These are phyloP conservation scores for Folsomia candida DNA, from an alignment of 2,888 invertebrate genomes.

Conservation along the genomic window DNA sequence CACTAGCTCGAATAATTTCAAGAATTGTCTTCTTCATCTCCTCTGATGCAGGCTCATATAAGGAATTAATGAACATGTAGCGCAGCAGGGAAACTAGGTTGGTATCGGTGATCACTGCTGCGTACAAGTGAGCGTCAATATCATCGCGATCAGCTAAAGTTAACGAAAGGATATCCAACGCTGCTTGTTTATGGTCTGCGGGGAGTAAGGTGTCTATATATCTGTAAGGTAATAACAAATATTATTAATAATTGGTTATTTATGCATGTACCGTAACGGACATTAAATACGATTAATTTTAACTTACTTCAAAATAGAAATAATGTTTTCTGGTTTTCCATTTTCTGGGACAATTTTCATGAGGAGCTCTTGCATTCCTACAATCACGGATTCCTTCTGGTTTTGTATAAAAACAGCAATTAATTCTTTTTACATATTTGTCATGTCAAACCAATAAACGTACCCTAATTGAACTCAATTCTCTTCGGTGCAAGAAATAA, in stretches of 20 bases:
- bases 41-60: slow-evolving; percentile 26
- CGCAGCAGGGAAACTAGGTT: slow-evolving; percentile 36
- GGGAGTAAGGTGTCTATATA: slow-evolving; percentile 38
- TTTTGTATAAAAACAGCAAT: slow-evolving; percentile 12
- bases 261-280: neutral
- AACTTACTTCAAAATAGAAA: slow-evolving; percentile 68
- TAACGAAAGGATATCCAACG: slow-evolving; percentile 42
- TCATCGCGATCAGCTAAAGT: slow-evolving; percentile 40
- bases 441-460: neutral
- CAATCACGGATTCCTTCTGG: slow-evolving; percentile 58
- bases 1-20: slow-evolving; percentile 70
- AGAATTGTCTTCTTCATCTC: slow-evolving; percentile 70
- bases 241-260: too few species aligned
- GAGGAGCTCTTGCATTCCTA: slow-evolving; percentile 77
- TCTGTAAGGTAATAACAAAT: slow-evolving; percentile 18
- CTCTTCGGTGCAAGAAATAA: slow-evolving; percentile 63
- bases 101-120: slow-evolving; percentile 37
- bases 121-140: slow-evolving; percentile 41
- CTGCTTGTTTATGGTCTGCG: slow-evolving; percentile 38
- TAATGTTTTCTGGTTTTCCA: slow-evolving; percentile 73
- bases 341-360: slow-evolving; percentile 73
- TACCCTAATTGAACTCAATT: slow-evolving; percentile 27
- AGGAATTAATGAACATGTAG: slow-evolving; percentile 39
- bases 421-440: neutral
- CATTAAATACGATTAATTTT: neutral